Percentiles rank a stretch among this genome's conserved stretches.
Evolutionary conservation across 92 coral and sea anemone genomes (phyloP).

Genomic region (Porites rus): DNA sequence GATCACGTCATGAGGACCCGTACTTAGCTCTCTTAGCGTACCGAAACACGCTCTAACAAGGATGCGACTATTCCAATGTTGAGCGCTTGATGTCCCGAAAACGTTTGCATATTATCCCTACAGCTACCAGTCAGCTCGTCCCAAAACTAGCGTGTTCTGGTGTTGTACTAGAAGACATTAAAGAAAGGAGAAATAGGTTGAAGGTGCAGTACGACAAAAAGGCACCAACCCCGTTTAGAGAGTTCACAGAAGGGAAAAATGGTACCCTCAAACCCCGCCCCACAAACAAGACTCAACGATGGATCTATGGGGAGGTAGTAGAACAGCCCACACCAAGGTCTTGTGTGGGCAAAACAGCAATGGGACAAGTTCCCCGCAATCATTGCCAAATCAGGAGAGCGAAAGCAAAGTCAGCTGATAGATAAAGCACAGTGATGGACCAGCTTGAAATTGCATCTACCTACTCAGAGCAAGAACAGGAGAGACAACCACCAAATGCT

Average conservation of each 20-base stretch:
- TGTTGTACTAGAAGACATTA: conserved; percentile 18
- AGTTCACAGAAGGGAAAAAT: background rate
- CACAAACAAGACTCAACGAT: conserved; percentile 38
- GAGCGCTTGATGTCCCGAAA: conserved; percentile 41
- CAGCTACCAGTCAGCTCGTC: too few species aligned
- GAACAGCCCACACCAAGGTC: conserved; percentile 28
- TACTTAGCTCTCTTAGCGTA: too few species aligned
- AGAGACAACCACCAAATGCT: background rate
- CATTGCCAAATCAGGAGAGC: conserved; percentile 39
- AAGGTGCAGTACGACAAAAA: conserved; percentile 2
- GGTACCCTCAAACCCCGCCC: conserved; percentile 28
- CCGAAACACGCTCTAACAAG: too few species aligned
- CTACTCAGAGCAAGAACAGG: background rate
- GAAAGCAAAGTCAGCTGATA: conserved; percentile 8
- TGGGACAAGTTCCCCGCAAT: conserved; percentile 29
- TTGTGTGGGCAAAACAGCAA: conserved; percentile 30
- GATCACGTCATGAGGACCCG: too few species aligned
- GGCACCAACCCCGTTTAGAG: background rate
- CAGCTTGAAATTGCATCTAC: background rate
- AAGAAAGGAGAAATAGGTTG: conserved; percentile 7
- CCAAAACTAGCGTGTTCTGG: conserved; percentile 1
- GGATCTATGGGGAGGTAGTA: conserved; percentile 38
- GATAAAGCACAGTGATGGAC: background rate
- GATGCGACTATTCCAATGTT: too few species aligned
- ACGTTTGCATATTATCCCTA: conserved; percentile 11